These are phyloP conservation scores for Pocillopora grandis DNA, from an alignment of 92 coral and sea anemone genomes.

Conservation along the genomic window DNA sequence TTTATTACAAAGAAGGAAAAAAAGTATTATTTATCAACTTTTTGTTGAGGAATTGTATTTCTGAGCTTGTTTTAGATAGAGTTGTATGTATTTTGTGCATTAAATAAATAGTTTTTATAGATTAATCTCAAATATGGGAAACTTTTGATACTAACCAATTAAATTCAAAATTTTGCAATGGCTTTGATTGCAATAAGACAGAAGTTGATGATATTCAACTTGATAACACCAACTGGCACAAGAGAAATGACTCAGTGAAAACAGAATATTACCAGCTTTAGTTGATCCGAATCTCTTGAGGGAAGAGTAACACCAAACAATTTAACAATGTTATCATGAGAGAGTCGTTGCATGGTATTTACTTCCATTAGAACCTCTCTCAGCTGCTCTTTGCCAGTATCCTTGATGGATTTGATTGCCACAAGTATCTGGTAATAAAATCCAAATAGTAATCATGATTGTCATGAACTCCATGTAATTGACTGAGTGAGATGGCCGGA, in stretches of 20 bases:
- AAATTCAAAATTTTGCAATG: too few relatives aligned
- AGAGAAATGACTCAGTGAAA: background rate
- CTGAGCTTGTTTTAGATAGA: too few relatives aligned
- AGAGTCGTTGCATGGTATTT: slow-evolving; percentile 36
- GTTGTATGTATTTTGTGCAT: too few relatives aligned
- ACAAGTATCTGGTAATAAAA: slow-evolving; percentile 32
- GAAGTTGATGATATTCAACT: background rate
- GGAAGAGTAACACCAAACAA: slow-evolving; percentile 57
- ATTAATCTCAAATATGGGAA: too few relatives aligned
- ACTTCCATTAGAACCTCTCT: slow-evolving; percentile 47
- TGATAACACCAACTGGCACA: background rate
- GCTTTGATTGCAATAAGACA: background rate
- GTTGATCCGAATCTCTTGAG: background rate
- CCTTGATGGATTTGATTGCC: slow-evolving; percentile 59
- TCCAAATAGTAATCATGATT: background rate
- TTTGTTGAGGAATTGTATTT: too few relatives aligned
- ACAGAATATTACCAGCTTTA: slow-evolving; percentile 13
- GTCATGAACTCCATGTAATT: too few relatives aligned
- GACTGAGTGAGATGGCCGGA: background rate
- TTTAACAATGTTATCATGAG: slow-evolving; percentile 43
- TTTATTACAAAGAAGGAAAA: too few relatives aligned
- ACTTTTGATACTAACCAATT: too few relatives aligned
- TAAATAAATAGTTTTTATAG: too few relatives aligned
- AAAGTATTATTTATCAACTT: too few relatives aligned
- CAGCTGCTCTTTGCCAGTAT: slow-evolving; percentile 20